Base-by-base conservation (phyloP, 2,797 vertebrate species). In the Oreochromis mossambicus region DNA sequence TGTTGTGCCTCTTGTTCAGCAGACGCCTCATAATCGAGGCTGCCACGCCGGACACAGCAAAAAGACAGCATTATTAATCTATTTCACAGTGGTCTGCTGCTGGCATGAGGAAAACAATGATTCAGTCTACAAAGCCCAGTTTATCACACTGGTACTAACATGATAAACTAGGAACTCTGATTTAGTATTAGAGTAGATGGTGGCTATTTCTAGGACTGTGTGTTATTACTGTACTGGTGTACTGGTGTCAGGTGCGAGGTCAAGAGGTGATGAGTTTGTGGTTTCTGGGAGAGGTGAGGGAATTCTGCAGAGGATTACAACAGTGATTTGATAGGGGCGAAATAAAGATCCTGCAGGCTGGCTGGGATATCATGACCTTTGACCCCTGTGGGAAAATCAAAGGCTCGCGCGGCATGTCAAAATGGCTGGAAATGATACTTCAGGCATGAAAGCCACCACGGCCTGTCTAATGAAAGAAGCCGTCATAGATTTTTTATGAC, bases 1-100 rank as follows among this genome's bases (percentile, higher is more conserved):
- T 79, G 91, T 82, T 78, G 82, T 61, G 84, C 29, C 80, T 86
- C 87, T 91, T 90, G 86, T 93, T 93, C 86, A 48, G 79, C 83
- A 90, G 90, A 90, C 88, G 81, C 91, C 88, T 90, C 90, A 87
- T 92, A 93, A 92, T 88, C 17, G 81, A 89, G 88, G n/a, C 83
- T 51, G 90, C 84, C 85, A 89, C 78, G 19, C 80, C 6, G 12
- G 66, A 80, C 83, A 12, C 84, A 80, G 81, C 86, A 87, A 87
- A 38, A 84, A 41, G 82, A 83, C 83, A 91, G 90, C 91, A 87
- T 91, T 89, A 93, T 93, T 92, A 94, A 95, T 94, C 92, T 83
- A 83, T 92, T 95, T 93, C 91, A 90, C 90, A 88, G 88, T 34
- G 70, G 86, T 78, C 46, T 91, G 88, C 92, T 83, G 86, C 88